These are phyloP conservation scores for Minunthozetes semirufus DNA, from an alignment of 2,888 invertebrate genomes.

Conservation along the genomic window DNA sequence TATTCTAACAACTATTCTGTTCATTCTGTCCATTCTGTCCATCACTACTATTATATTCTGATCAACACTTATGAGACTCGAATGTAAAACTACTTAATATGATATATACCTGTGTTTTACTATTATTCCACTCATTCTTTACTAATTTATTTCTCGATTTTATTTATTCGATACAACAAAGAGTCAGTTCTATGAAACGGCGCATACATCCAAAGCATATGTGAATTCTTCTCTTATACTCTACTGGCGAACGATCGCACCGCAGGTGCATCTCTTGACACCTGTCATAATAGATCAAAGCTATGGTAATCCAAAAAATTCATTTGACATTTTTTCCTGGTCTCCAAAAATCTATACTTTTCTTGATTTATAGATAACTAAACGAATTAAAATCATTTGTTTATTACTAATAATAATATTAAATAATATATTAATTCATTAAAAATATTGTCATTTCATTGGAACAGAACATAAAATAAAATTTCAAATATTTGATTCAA, in stretches of 20 bases:
- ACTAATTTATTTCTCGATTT: background rate
- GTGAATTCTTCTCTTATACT: slow-evolving; percentile 11
- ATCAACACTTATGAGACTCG: too few relatives aligned
- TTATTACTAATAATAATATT: too few relatives aligned
- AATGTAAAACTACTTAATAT: background rate
- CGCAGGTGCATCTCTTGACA: slow-evolving; percentile 32
- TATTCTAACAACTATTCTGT: background rate
- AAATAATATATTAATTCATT: too few relatives aligned
- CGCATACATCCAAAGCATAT: background rate
- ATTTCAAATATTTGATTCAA: too few relatives aligned
- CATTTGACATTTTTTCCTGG: background rate
- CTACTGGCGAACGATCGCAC: background rate
- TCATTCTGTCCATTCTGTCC: too few relatives aligned
- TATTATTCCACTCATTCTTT: background rate
- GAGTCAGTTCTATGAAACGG: background rate
- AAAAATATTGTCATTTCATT: too few relatives aligned
- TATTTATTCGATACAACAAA: slow-evolving; percentile 6
- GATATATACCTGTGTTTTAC: background rate
- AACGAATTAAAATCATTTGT: too few relatives aligned
- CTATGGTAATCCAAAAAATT: slow-evolving; percentile 19
- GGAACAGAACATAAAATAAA: too few relatives aligned
- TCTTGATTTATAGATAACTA: background rate
- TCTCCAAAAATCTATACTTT: background rate
- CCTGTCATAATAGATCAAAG: slow-evolving; percentile 31
- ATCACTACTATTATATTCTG: background rate